Base-by-base conservation (phyloP, 2,797 vertebrate species). In the Champsocephalus gunnari region DNA sequence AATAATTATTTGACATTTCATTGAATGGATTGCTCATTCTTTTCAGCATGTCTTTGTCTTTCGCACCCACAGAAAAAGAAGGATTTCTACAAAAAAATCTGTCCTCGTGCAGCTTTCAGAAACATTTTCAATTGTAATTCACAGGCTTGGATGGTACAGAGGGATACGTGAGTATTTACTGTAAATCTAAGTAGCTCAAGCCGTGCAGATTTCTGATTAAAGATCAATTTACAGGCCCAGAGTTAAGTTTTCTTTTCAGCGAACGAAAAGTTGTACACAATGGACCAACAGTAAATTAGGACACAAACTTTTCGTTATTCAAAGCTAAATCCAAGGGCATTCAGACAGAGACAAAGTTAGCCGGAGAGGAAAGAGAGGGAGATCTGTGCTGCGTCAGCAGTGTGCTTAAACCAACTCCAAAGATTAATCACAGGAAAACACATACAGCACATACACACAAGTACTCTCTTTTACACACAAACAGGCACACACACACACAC, bases 351-450 rank as follows among this genome's bases (percentile, higher is more conserved):
- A 88, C 86, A 87, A 90, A 93, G 92, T 91, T 90, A 90, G 90
- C 82, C 73, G 77, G 83, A 50, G 85, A 60, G 77, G 85, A 38
- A 76, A 45, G 75, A 58, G 69, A 41, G 75, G 66, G 81, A 85
- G 87, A 91, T 93, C 92, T 92, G 89, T 93, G 91, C 93, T 92
- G 91, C 90, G 92, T 93, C 93, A 93, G 93, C 93, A 93, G 69
- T 91, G 91, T 84, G 92, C 93, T 93, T 92, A 92, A 93, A 93
- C 87, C 91, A 87, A 92, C 92, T 89, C 84, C 91, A 93, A 93
- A 93, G 92, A 94, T 94, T 93, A 94, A 93, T 94, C 92, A 92
- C 91, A 91, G 91, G 89, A 91, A 91, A 92, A 92, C 89, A 93
- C 91, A 93, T 88, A 92, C 88, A 88, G 82, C 89, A 87, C 87